Evolutionary conservation across 2,888 invertebrate genomes (phyloP), one percentile per base, ranked within the genome.

Genomic region (Drepana falcataria): DNA sequence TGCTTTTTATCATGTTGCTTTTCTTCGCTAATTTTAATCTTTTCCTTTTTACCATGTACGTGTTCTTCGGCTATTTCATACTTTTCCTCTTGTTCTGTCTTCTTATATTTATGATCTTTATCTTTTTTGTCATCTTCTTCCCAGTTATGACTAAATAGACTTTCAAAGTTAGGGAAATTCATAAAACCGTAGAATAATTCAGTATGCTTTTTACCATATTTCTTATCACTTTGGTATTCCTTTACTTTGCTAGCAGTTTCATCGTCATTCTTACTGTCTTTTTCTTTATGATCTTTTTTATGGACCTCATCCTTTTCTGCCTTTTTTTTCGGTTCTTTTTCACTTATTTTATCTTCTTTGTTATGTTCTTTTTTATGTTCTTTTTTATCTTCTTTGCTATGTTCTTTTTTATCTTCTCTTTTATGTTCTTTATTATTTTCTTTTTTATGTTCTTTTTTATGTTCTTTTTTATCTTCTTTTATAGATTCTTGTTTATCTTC

Each of bases 371-470:
- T 35, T 3, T 5, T 35, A 2, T 2, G 3, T 44, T 53, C 53
- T n/a, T 55, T 53, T 40, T 54, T 40, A 4, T 47, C 40, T 35
- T 55, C 53, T 54, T 35, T 2, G 57, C 21, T 54, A 35, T 47
- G 47, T 40, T 53, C 37, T 40, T 52, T 48, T 34, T 44, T 5
- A 34, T 52, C 49, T 2, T 48, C 35, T 35, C 53, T 35, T 35
- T 54, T 35, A 48, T 57, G 44, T 52, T 55, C 55, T 34, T 51
- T 41, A 21, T 53, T 58, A 37, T 59, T 54, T 49, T 59, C 35
- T 56, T 59, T 68, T n/a, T n/a, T n/a, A n/a, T n/a, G 3, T 44
- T 53, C 53, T n/a, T 55, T 53, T 40, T 54, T 40, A 4, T 47
- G 47, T 40, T 53, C 37, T 40, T 52, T 48, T 34, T 21, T 21